These are phyloP conservation scores for Habroteleia sp. DNA, from an alignment of 2,888 invertebrate genomes.

Conservation along the genomic window DNA sequence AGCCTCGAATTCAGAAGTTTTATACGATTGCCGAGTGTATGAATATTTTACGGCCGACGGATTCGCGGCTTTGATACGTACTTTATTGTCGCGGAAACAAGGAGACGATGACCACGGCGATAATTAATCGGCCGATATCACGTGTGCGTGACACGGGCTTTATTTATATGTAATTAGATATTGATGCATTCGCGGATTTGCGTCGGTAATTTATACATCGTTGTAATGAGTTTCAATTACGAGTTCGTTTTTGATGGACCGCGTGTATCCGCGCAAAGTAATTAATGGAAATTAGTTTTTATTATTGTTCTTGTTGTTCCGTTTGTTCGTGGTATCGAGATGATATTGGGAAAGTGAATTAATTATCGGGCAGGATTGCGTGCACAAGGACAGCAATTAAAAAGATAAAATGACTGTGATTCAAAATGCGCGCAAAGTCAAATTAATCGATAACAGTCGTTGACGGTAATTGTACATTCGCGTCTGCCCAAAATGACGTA, in stretches of 20 bases:
- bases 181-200: conserved; percentile 11
- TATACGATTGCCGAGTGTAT: conserved; percentile 33
- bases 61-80: conserved; percentile 26
- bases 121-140: conserved; percentile 3
- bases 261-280: conserved; percentile 8
- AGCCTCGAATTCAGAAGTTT: conserved; percentile 44
- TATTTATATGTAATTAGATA: conserved; percentile 25
- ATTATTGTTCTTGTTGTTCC: conserved; percentile 11
- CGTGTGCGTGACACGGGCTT: conserved; percentile 8
- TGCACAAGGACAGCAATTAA: background rate
- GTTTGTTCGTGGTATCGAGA: conserved; percentile 6
- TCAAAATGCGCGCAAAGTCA: conserved; percentile 33
- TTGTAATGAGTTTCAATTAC: conserved; percentile 27
- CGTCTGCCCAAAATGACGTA: conserved; percentile 37
- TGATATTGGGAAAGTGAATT: conserved; percentile 30
- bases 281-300: conserved; percentile 49
- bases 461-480: conserved; percentile 45
- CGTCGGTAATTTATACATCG: conserved; percentile 14
- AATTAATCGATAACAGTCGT: conserved; percentile 50
- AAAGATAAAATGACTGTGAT: conserved; percentile 48
- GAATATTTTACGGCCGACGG: conserved; percentile 38
- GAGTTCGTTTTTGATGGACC: conserved; percentile 24
- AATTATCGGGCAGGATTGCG: conserved; percentile 12
- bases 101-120: background rate
- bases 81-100: conserved; percentile 34